phyloP scores from a whole-genome alignment of 2,797 vertebrate genomes.

The Poecilia wingei region DNA sequence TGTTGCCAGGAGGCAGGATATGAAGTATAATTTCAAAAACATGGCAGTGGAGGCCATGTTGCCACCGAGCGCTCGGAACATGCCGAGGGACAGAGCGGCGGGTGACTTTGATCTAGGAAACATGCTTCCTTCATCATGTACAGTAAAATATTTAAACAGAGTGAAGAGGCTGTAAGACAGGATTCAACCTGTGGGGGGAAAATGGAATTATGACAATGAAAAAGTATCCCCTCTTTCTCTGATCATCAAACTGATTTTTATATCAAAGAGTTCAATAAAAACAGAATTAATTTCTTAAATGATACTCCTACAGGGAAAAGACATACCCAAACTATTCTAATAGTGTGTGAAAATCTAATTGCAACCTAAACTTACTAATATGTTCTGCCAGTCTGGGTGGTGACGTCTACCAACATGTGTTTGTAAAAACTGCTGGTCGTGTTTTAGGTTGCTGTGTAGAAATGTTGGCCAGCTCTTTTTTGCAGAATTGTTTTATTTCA shows the following conservation, averaged over 20 bases:
- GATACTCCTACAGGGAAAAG: neutral
- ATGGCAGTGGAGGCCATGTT: constrained; percentile 33
- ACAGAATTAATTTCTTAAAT: neutral
- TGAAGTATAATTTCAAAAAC: constrained; percentile 40
- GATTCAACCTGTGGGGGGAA: neutral
- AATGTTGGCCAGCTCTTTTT: neutral
- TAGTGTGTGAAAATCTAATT: neutral
- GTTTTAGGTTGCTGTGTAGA: neutral
- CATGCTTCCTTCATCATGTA: neutral
- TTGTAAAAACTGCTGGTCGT: neutral
- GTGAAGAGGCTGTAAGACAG: neutral
- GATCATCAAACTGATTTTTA: neutral
- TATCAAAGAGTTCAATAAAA: neutral
- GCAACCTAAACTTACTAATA: neutral
- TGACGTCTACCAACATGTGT: neutral
- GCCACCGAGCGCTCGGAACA: neutral
- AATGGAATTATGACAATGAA: neutral
- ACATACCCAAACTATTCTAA: neutral
- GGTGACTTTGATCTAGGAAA: neutral
- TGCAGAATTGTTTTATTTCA: neutral
- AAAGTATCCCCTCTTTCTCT: neutral
- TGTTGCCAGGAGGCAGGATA: constrained; percentile 43
- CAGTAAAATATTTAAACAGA: neutral
- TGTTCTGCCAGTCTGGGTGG: neutral
- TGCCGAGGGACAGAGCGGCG: neutral